Percentiles rank a stretch among this genome's conserved stretches.
Conservation (phyloP, 1,140 invertebrate species). For the Drosophila kikkawai region DNA sequence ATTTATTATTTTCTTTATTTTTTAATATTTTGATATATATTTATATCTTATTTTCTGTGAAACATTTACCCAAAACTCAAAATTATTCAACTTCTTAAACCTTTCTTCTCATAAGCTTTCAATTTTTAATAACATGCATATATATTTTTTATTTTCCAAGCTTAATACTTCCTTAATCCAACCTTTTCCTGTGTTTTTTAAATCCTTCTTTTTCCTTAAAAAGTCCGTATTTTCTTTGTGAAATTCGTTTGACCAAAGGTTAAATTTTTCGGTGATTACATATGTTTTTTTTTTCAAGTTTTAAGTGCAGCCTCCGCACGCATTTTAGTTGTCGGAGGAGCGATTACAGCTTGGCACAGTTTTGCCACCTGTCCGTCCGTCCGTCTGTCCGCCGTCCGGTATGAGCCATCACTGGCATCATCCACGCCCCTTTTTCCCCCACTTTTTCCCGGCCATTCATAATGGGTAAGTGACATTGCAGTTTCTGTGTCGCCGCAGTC, state of each 20-base stretch:
- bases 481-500: constrained; percentile 55
- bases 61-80: not conserved
- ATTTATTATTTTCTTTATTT: too few relatives aligned
- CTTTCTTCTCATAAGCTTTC: not conserved
- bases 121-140: not conserved
- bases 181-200: too few relatives aligned
- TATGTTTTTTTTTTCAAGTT: not conserved
- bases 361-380: constrained; percentile 11
- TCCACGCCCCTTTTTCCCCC: constrained; percentile 17
- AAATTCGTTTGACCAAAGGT: not conserved
- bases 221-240: not conserved
- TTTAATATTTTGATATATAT: too few relatives aligned
- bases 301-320: constrained; percentile 31
- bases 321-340: constrained; percentile 17
- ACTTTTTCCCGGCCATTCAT: constrained; percentile 37
- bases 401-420: constrained; percentile 19
- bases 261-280: not conserved
- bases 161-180: not conserved
- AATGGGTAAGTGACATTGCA: constrained; percentile 73
- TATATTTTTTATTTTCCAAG: not conserved
- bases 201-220: not conserved
- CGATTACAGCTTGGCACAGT: constrained; percentile 32
- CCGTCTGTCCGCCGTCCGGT: constrained; percentile 3
- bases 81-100: not conserved
- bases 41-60: not conserved